These are phyloP conservation scores for Drosophila nebulosa DNA, from an alignment of 1,140 invertebrate species.

Conservation along the genomic window DNA sequence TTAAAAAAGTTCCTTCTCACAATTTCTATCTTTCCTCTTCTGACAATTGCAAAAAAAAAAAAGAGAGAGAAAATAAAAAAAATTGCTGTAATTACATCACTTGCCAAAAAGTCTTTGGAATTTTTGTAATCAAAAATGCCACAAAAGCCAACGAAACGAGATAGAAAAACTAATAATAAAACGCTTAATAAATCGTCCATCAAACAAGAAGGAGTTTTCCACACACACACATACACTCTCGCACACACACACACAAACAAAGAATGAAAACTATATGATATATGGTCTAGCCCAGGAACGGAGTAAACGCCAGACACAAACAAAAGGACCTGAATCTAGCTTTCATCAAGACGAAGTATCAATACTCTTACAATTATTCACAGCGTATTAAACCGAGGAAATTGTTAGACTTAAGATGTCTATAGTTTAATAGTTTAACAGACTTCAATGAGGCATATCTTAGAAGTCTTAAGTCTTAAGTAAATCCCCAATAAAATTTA, in stretches of 20 bases:
- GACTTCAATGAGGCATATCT: no score
- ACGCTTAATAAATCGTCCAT: constrained; percentile 76
- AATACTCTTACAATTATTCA: neutral
- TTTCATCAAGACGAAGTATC: neutral
- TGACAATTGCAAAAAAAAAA: neutral
- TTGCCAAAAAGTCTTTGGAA: constrained; percentile 44
- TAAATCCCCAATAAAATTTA: no score
- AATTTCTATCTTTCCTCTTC: neutral
- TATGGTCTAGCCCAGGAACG: constrained; percentile 48
- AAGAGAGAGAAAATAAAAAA: no score
- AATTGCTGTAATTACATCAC: constrained; percentile 49
- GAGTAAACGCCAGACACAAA: constrained; percentile 5
- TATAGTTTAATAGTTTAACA: no score
- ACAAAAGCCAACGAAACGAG: constrained; percentile 63
- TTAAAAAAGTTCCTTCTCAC: neutral
- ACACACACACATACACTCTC: constrained; percentile 15
- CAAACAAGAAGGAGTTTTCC: constrained; percentile 55
- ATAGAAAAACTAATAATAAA: constrained; percentile 71
- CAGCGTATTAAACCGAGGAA: no score
- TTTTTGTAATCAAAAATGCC: constrained; percentile 74
- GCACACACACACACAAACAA: neutral
- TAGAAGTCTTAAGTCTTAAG: no score
- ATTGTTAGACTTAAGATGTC: no score
- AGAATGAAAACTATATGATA: constrained; percentile 52
- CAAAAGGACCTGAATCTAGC: neutral